These are phyloP conservation scores for Lampris megalopsis DNA, from an alignment of 2,113 vertebrate genomes.

Conservation along the genomic window DNA sequence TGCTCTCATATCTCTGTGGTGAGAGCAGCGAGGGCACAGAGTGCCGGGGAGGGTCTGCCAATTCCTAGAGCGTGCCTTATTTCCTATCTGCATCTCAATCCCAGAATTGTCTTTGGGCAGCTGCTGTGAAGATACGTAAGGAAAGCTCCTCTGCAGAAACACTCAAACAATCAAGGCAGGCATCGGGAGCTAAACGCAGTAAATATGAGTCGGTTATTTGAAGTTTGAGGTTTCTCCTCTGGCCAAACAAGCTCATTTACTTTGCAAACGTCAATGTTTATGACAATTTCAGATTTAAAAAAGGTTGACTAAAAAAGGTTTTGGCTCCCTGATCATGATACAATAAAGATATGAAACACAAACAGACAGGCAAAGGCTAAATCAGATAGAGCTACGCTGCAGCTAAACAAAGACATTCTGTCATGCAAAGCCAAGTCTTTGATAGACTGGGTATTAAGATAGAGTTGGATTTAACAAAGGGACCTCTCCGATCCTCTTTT, in stretches of 20 bases:
- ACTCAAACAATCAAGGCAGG: constrained; percentile 52
- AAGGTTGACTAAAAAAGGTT: constrained; percentile 37
- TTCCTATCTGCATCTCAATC: constrained; percentile 67
- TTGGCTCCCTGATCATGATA: constrained; percentile 34
- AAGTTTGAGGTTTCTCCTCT: constrained; percentile 64
- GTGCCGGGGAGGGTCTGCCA: constrained; percentile 61
- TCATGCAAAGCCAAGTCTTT: constrained; percentile 29
- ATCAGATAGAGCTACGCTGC: constrained; percentile 22
- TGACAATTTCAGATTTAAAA: constrained; percentile 52
- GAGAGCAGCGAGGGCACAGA: constrained; percentile 48
- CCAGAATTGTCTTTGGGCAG: constrained; percentile 52
- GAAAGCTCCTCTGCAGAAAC: constrained; percentile 50
- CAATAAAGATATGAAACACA: constrained; percentile 60
- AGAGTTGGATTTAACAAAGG: constrained; percentile 30
- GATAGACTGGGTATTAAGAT: constrained; percentile 27
- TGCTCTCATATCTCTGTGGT: constrained; percentile 64
- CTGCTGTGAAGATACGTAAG: constrained; percentile 52
- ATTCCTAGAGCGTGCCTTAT: constrained; percentile 48
- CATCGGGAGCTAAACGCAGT: constrained; percentile 48
- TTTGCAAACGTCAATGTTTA: constrained; percentile 56
- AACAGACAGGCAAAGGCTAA: constrained; percentile 33
- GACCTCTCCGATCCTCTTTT: constrained; percentile 10
- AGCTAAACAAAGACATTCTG: constrained; percentile 26
- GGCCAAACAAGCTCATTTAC: constrained; percentile 54
- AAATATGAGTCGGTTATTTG: constrained; percentile 66